Base-by-base conservation (phyloP, 2,888 invertebrate species). In the Pollenia labialis region DNA sequence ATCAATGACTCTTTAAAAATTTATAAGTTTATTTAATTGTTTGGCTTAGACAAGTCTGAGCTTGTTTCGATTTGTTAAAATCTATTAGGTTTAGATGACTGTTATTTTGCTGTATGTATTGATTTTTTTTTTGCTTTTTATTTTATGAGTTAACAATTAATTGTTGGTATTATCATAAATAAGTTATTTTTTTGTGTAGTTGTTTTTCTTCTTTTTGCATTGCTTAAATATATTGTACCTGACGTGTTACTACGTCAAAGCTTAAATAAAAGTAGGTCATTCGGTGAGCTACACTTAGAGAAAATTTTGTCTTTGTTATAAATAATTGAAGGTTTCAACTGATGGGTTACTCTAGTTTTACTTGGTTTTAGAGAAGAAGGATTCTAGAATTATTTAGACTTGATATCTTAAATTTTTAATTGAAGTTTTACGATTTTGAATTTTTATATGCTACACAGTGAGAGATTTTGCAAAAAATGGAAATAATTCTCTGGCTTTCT, bases 1-100 rank as follows among this genome's bases (percentile, higher is more conserved):
- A 80, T 80, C 80, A 80, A 80, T 69, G 62, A 80, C 80, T 80
- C 60, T 69, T 79, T 0, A 11, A 32, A 23, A n/a, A 50, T 68
- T 32, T 68, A 68, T 68, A 48, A 48, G 68, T 11, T 8, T 16
- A 4, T 16, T 60, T 60, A 16, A 32, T 72, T 40, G 42, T 54
- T 62, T 79, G 4, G 4, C 40, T 52, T 18, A 71, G 69, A 60
- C 60, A 44, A 32, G 72, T 72, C 46, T 64, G 16, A 54, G 44
- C 54, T 46, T 80, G 62, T 68, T 69, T 56, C 0, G 32, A 1
- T 66, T 18, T 3, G 46, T 79, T 68, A 42, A n/a, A 16, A 40
- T 46, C 46, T 32, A 6, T 6, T 32, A 32, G 6, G 6, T 32
- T 32, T 32, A 32, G 32, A 32, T 32, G 32, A 32, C 32, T 48